phyloP scores from a whole-genome alignment of 2,888 invertebrate species.

The Ophion ventricosus region DNA sequence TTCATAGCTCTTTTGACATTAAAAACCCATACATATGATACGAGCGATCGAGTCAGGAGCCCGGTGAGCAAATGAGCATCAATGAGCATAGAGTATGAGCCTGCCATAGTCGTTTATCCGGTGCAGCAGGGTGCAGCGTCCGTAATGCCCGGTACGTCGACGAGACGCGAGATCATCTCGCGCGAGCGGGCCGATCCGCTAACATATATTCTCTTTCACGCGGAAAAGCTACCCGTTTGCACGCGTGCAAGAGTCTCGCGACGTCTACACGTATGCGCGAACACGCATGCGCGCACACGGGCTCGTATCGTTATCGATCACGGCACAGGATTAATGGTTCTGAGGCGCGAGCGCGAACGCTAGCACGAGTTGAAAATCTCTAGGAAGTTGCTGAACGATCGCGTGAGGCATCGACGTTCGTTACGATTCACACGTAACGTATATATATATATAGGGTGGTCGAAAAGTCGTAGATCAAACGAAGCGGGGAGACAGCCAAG shows the following conservation, averaged over 20 bases:
- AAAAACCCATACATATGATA: not conserved
- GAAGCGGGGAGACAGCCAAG: too few relatives aligned
- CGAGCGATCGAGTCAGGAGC: not conserved
- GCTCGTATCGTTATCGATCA: slow-evolving; percentile 60
- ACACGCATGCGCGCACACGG: not conserved
- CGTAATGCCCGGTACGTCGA: slow-evolving; percentile 50
- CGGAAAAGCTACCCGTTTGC: not conserved
- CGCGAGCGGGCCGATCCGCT: slow-evolving; percentile 32
- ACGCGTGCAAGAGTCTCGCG: slow-evolving; percentile 4
- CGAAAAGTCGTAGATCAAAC: too few relatives aligned
- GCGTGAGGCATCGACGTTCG: slow-evolving; percentile 72
- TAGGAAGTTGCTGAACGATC: slow-evolving; percentile 71
- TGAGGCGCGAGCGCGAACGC: slow-evolving; percentile 51
- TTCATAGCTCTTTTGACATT: slow-evolving; percentile 1
- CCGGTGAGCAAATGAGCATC: slow-evolving; percentile 23
- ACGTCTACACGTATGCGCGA: not conserved
- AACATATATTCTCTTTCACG: slow-evolving; percentile 15
- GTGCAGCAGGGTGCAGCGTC: slow-evolving; percentile 33
- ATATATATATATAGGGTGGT: not conserved
- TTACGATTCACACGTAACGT: slow-evolving; percentile 63
- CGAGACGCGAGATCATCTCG: slow-evolving; percentile 54
- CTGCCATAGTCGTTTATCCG: not conserved
- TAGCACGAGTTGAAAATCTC: slow-evolving; percentile 69
- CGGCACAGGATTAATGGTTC: slow-evolving; percentile 61
- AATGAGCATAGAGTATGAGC: not conserved